A percentile compares a stretch with the other conserved stretches of the same genome.
Evolutionary conservation across 1,140 invertebrate genomes (phyloP).

Genomic region (Venustaconcha ellipsiformis): DNA sequence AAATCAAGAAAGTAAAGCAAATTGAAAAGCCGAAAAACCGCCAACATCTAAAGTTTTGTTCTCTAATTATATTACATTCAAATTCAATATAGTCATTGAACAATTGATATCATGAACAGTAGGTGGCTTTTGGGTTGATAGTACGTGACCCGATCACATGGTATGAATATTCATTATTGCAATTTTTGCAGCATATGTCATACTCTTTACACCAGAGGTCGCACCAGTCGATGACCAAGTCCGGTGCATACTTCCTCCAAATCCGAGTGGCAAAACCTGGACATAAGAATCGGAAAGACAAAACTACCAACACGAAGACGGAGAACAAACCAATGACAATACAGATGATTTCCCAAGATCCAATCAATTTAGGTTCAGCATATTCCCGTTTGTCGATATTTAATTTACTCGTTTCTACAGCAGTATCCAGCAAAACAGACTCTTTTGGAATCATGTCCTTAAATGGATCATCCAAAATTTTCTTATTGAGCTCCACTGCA

Average conservation of each 20-base stretch:
- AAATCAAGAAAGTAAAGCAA: no score
- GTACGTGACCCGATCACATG: constrained; percentile 28
- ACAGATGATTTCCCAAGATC: constrained; percentile 10
- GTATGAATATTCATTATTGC: constrained; percentile 22
- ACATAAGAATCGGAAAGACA: constrained; percentile 15
- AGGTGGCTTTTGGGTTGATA: no score
- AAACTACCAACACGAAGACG: constrained; percentile 11
- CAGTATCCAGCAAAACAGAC: constrained; percentile 35
- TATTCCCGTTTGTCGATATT: neutral
- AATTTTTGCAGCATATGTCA: constrained; percentile 15
- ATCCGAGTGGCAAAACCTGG: constrained; percentile 15
- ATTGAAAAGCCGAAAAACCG: no score
- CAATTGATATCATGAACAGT: no score
- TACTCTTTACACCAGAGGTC: constrained; percentile 27
- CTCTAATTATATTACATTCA: no score
- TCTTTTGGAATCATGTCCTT: constrained; percentile 38
- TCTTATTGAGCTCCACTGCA: constrained; percentile 36
- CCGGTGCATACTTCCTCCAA: constrained; percentile 25
- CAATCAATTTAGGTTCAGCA: neutral
- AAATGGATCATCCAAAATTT: constrained; percentile 50
- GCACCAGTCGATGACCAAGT: constrained; percentile 21
- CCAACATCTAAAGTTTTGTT: no score
- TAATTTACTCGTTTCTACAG: constrained; percentile 4
- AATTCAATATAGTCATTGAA: no score
- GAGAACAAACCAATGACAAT: constrained; percentile 11